These are phyloP conservation scores for Protaetia brevitarsis DNA, from an alignment of 1,140 invertebrate species.

Conservation along the genomic window DNA sequence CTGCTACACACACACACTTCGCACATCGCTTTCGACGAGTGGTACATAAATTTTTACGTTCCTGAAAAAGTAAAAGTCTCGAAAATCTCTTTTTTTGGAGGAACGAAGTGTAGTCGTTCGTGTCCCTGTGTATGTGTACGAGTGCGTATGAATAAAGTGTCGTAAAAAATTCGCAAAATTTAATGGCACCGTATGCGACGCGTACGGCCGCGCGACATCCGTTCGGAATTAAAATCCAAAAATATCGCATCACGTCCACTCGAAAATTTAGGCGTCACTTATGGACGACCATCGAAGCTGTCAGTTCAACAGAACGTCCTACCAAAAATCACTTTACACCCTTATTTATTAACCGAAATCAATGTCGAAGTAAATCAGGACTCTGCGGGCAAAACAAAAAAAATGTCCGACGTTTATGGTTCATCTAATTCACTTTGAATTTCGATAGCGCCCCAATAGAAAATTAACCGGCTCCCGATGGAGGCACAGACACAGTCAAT, in stretches of 20 bases:
- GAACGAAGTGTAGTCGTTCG: too few relatives aligned
- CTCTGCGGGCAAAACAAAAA: conserved; percentile 29
- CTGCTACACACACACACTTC: too few relatives aligned
- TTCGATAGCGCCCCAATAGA: conserved; percentile 19
- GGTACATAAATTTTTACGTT: too few relatives aligned
- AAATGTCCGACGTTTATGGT: conserved; percentile 39
- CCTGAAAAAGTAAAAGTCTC: too few relatives aligned
- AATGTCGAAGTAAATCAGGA: conserved; percentile 42
- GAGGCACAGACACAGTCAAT: not conserved
- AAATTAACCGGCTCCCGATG: conserved; percentile 12
- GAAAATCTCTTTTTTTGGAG: too few relatives aligned
- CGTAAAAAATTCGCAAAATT: conserved; percentile 14
- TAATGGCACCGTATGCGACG: conserved; percentile 9
- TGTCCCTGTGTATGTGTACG: too few relatives aligned
- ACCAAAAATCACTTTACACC: conserved; percentile 38
- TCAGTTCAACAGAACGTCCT: conserved; percentile 20
- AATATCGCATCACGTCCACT: conserved; percentile 9
- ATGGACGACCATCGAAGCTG: conserved; percentile 21
- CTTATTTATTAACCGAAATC: conserved; percentile 43
- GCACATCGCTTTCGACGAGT: too few relatives aligned
- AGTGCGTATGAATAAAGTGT: too few relatives aligned
- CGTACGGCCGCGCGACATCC: not conserved
- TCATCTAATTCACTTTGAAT: conserved; percentile 39
- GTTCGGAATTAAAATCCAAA: conserved; percentile 14
- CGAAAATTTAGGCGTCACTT: conserved; percentile 15